Evolutionary conservation across 1,140 invertebrate species (phyloP).

Genomic region (Hypothenemus hampei): DNA sequence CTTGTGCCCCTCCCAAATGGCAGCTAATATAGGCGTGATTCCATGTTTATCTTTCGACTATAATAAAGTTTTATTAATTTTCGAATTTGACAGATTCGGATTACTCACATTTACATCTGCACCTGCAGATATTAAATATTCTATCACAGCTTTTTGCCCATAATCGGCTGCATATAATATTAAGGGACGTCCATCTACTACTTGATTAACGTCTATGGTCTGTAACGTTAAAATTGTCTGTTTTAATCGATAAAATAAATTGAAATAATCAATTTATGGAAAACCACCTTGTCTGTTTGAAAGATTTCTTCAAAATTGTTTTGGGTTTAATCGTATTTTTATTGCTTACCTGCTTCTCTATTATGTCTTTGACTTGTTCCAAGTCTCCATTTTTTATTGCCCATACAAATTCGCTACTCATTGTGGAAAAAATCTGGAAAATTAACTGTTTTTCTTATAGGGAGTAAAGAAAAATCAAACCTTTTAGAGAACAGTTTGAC

Average conservation of each 20-base stretch:
- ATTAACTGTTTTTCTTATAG: too few relatives aligned
- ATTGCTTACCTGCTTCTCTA: conserved; percentile 72
- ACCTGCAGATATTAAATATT: conserved; percentile 82
- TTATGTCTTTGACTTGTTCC: conserved; percentile 80
- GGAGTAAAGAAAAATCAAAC: too few relatives aligned
- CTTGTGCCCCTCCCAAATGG: conserved; percentile 94
- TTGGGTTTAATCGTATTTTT: too few relatives aligned
- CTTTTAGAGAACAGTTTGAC: too few relatives aligned
- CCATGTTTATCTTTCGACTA: conserved; percentile 89
- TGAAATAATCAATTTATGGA: too few relatives aligned
- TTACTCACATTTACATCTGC: conserved; percentile 87
- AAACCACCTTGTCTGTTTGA: too few relatives aligned
- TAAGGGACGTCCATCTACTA: conserved; percentile 79
- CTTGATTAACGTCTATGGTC: conserved; percentile 79
- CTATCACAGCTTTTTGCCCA: conserved; percentile 85
- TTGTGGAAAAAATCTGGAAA: too few relatives aligned
- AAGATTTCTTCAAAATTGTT: too few relatives aligned
- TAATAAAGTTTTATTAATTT: conserved; percentile 30
- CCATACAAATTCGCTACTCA: conserved; percentile 74
- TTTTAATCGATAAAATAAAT: too few relatives aligned
- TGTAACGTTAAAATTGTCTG: conserved; percentile 46
- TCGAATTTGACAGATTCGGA: background rate
- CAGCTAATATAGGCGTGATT: conserved; percentile 85
- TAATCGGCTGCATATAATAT: conserved; percentile 93
- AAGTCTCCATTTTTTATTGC: conserved; percentile 93